phyloP scores from a whole-genome alignment of 1,140 invertebrate genomes.

The Pogonognathellus flavescens region DNA sequence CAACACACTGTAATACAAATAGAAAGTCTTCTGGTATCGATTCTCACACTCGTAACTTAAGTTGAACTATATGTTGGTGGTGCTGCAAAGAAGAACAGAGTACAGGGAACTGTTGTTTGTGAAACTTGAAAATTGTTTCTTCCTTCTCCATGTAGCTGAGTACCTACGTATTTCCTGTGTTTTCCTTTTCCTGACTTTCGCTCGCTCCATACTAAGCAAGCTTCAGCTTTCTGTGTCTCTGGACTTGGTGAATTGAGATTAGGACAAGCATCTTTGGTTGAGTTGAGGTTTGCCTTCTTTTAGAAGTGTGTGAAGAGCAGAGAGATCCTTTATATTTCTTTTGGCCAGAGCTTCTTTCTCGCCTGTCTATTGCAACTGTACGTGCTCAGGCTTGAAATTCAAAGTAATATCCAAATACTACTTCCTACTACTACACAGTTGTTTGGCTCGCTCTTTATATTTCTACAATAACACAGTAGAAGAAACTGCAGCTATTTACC shows the following conservation, averaged over 20 bases:
- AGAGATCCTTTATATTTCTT: neutral
- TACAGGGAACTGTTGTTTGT: neutral
- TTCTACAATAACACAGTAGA: neutral
- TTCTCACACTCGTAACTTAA: neutral
- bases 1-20: conserved; percentile 36
- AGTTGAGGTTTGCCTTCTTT: conserved; percentile 26
- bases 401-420: neutral
- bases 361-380: neutral
- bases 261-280: conserved; percentile 20
- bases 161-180: conserved; percentile 24
- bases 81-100: neutral
- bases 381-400: conserved; percentile 33
- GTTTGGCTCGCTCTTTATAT: neutral
- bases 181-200: conserved; percentile 35
- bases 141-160: neutral
- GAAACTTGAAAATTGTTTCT: conserved; percentile 17
- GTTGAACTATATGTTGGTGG: neutral
- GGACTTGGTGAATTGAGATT: neutral
- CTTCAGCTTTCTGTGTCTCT: neutral
- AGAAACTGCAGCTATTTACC: too few species aligned
- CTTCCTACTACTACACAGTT: too few species aligned
- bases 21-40: neutral
- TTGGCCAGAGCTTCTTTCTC: conserved; percentile 11
- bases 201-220: neutral
- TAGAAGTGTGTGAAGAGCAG: neutral